Percentiles rank a stretch among this genome's conserved stretches.
Evolutionary conservation across 1,140 invertebrate species (phyloP).

Genomic region (Lordiphosa clarofinis): DNA sequence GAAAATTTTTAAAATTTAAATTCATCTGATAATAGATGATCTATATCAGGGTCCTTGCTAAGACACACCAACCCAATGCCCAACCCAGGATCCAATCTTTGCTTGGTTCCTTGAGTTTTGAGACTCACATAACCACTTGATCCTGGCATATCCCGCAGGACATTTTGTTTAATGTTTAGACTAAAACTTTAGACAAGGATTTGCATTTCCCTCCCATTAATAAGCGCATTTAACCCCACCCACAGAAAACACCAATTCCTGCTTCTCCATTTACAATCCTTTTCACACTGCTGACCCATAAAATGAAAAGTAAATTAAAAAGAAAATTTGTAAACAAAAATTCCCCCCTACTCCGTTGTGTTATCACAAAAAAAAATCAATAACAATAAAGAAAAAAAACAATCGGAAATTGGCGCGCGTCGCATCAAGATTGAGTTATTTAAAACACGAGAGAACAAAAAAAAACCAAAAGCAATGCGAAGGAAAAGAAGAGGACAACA

Average conservation of each 20-base stretch:
- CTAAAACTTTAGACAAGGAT: no score
- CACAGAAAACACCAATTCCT: background rate
- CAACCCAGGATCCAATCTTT: no score
- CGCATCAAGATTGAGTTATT: slow-evolving; percentile 43
- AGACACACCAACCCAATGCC: no score
- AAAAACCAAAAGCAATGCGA: slow-evolving; percentile 11
- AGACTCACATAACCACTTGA: no score
- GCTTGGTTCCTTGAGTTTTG: no score
- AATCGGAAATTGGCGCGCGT: slow-evolving; percentile 43
- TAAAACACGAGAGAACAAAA: slow-evolving; percentile 7
- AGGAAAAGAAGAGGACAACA: slow-evolving; percentile 13
- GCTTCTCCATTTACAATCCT: background rate
- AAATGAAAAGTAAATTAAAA: slow-evolving; percentile 14
- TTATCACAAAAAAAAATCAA: slow-evolving; percentile 26
- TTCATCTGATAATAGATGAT: no score
- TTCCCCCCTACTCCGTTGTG: slow-evolving; percentile 3
- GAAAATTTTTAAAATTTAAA: no score
- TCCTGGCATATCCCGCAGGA: no score
- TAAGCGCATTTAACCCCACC: no score
- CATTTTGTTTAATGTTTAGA: no score
- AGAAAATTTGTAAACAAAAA: slow-evolving; percentile 37
- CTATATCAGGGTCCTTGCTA: no score
- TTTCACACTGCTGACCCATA: slow-evolving; percentile 29
- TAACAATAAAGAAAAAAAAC: slow-evolving; percentile 33
- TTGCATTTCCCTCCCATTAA: no score